Conservation (phyloP, 2,888 invertebrate species). For the Leucania comma region DNA sequence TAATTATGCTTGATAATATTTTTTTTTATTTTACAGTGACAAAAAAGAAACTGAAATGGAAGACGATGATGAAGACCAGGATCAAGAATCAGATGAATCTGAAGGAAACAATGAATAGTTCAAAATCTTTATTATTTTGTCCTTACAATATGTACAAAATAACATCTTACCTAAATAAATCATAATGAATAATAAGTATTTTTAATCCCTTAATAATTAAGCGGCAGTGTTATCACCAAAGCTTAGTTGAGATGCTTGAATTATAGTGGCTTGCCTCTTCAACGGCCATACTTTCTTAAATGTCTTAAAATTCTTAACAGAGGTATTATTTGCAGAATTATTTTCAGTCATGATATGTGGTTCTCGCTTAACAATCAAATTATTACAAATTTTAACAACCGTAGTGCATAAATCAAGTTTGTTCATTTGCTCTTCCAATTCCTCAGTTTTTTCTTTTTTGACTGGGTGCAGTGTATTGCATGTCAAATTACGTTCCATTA, state of each 20-base stretch:
- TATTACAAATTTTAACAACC: constrained; percentile 77
- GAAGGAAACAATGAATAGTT: constrained; percentile 51
- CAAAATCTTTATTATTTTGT: constrained; percentile 50
- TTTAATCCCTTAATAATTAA: constrained; percentile 37
- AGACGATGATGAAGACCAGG: constrained; percentile 39
- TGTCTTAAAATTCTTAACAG: constrained; percentile 83
- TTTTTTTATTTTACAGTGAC: constrained; percentile 59
- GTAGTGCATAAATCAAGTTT: constrained; percentile 81
- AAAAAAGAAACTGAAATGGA: constrained; percentile 24
- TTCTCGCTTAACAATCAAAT: constrained; percentile 84
- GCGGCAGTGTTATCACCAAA: constrained; percentile 46
- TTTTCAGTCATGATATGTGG: constrained; percentile 68
- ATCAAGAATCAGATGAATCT: constrained; percentile 48
- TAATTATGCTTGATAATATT: not conserved
- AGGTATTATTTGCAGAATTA: constrained; percentile 56
- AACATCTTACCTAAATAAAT: constrained; percentile 54
- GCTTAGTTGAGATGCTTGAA: constrained; percentile 72
- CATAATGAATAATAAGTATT: constrained; percentile 24
- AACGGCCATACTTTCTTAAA: constrained; percentile 88
- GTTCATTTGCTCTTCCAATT: constrained; percentile 80
- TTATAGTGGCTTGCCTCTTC: constrained; percentile 78
- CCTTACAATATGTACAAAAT: constrained; percentile 62
- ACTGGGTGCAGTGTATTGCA: constrained; percentile 55
- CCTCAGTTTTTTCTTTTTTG: constrained; percentile 78
- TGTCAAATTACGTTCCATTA: constrained; percentile 72